Evolutionary conservation across 2,113 vertebrate genomes (phyloP).

Genomic region (Odocoileus virginianus): DNA sequence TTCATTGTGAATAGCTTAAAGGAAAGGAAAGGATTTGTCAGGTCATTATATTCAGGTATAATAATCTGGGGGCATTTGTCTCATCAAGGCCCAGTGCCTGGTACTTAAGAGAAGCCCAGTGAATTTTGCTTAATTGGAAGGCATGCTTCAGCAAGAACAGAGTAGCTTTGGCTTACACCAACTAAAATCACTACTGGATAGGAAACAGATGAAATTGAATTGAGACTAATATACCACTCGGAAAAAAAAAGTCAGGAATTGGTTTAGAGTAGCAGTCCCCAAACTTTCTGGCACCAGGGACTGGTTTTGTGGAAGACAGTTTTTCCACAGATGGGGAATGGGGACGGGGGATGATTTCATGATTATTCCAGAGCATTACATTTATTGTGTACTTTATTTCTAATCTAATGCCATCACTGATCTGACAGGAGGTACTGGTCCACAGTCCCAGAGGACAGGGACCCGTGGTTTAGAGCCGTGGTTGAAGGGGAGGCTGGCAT

Average conservation of each 20-base stretch:
- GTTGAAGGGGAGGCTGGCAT: background rate
- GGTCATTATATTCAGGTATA: background rate
- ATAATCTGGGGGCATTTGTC: background rate
- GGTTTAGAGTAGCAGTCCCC: background rate
- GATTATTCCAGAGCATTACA: background rate
- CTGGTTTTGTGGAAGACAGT: background rate
- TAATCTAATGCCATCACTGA: background rate
- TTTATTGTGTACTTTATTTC: background rate
- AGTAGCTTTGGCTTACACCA: background rate
- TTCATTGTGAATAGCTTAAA: background rate
- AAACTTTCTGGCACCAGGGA: background rate
- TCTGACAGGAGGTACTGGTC: background rate
- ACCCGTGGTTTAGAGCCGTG: background rate
- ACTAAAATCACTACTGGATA: background rate
- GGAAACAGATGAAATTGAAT: background rate
- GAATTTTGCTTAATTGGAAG: background rate
- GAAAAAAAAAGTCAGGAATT: background rate
- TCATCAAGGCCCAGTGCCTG: background rate
- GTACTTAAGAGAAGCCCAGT: background rate
- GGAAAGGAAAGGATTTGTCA: background rate
- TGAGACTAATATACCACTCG: background rate
- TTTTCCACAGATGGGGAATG: background rate
- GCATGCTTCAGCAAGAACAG: background rate
- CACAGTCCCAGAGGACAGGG: background rate
- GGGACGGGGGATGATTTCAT: background rate